phyloP scores from a whole-genome alignment of 2,888 invertebrate genomes.

The Chymomyza fuscimana region DNA sequence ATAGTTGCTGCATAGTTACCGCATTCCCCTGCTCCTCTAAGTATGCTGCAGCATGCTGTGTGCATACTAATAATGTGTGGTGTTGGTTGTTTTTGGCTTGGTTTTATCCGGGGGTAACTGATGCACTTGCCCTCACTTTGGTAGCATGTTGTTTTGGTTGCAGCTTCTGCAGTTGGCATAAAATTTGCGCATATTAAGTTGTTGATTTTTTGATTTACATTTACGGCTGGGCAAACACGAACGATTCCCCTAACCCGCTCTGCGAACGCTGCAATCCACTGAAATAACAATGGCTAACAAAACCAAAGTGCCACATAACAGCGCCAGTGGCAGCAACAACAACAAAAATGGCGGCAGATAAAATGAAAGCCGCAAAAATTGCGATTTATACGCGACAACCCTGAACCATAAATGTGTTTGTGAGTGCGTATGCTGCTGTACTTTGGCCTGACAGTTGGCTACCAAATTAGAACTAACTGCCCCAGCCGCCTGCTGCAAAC shows the following conservation, averaged over 20 bases:
- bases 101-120: conserved; percentile 14
- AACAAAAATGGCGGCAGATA: conserved; percentile 22
- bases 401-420: background rate
- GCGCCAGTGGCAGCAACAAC: background rate
- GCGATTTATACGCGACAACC: conserved; percentile 24
- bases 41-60: conserved; percentile 35
- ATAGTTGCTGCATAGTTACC: conserved; percentile 8
- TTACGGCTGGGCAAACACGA: conserved; percentile 13
- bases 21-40: conserved; percentile 17
- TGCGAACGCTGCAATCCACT: background rate
- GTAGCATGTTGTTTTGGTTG: conserved; percentile 22
- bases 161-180: conserved; percentile 37
- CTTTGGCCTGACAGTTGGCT: background rate
- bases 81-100: conserved; percentile 13
- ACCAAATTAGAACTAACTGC: background rate
- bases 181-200: conserved; percentile 63
- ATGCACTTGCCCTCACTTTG: conserved; percentile 14
- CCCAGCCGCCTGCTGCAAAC: background rate
- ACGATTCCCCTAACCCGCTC: background rate
- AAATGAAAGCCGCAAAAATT: conserved; percentile 33
- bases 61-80: conserved; percentile 54
- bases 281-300: conserved; percentile 2
- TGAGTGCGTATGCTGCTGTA: background rate
- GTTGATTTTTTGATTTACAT: conserved; percentile 66
- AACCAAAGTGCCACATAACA: background rate